Evolutionary conservation across 2,888 invertebrate species (phyloP), one percentile per base, ranked within the genome.

Genomic region (Camptogramma bilineatum): DNA sequence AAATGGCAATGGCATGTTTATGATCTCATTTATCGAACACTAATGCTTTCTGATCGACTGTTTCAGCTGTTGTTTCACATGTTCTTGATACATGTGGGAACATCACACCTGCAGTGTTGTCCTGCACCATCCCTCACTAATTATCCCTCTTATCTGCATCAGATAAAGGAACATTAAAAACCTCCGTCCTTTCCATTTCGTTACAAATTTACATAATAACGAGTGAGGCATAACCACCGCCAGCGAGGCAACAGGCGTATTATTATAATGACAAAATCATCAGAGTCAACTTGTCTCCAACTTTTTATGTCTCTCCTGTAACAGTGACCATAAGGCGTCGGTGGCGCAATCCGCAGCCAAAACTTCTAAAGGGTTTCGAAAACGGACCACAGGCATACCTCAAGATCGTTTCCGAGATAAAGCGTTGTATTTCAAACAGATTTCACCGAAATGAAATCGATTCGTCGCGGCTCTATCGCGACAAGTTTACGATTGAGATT

Each of bases 191-290:
- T 89, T 88, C 88, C 84, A 84, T 90, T 88, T 87, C 86, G 84
- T 86, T 87, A 81, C 82, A 80, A 82, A 91, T 92, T 91, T 88
- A 90, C 89, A 91, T 91, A 90, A 91, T 90, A 89, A 89, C 85
- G 88, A 88, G 88, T 85, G 86, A 88, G 87, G 88, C 86, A 84
- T 85, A 83, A 88, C 85, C 86, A 86, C 85, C 84, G 88, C 81
- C 84, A 79, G 80, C 76, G 79, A 80, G 80, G 77, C 80, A 82
- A 80, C 81, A 84, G 80, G 79, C 84, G 81, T 82, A 84, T 85
- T 86, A 84, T 82, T 84, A 80, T 88, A 88, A 90, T 86, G 85
- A 87, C 81, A 76, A 72, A 75, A 73, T 73, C 74, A 77, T 63
- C 53, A 62, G 80, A 79, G 76, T 76, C 77, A 75, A 78, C 77